These are phyloP conservation scores for Eonycteris spelaea DNA, from an alignment of 2,113 vertebrate species.

Conservation along the genomic window DNA sequence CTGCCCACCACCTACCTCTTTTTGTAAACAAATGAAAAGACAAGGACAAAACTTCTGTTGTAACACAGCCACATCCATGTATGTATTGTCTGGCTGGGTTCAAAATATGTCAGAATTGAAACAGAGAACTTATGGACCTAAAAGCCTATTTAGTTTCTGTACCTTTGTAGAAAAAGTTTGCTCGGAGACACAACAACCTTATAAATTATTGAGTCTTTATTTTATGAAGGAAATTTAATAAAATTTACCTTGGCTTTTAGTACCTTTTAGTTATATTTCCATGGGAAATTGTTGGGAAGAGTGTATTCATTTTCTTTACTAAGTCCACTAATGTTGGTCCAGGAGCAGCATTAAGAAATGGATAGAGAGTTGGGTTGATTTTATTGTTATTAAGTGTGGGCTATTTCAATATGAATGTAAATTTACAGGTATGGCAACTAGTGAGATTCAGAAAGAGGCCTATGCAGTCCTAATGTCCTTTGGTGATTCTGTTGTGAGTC, in stretches of 20 bases:
- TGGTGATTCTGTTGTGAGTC: background rate
- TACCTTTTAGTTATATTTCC: background rate
- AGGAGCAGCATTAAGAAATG: background rate
- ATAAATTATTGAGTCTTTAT: background rate
- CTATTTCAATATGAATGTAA: background rate
- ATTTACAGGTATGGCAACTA: background rate
- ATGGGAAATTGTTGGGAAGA: background rate
- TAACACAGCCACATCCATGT: slow-evolving; percentile 31
- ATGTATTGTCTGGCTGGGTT: slow-evolving; percentile 7
- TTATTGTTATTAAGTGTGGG: background rate
- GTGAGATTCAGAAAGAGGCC: background rate
- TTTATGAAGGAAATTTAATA: background rate
- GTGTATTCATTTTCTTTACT: slow-evolving; percentile 10
- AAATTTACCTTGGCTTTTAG: background rate
- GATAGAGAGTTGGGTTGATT: background rate
- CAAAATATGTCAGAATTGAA: slow-evolving; percentile 16
- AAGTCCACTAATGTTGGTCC: background rate
- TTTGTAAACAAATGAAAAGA: background rate
- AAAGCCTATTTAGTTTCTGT: slow-evolving; percentile 3
- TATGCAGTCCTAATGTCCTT: background rate
- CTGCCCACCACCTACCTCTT: slow-evolving; percentile 38
- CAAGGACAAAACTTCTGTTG: background rate
- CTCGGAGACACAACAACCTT: background rate
- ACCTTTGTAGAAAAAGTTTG: background rate
- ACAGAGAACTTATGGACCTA: background rate